Base-by-base conservation (phyloP, 2,888 invertebrate genomes). In the Leptinotarsa juncta region DNA sequence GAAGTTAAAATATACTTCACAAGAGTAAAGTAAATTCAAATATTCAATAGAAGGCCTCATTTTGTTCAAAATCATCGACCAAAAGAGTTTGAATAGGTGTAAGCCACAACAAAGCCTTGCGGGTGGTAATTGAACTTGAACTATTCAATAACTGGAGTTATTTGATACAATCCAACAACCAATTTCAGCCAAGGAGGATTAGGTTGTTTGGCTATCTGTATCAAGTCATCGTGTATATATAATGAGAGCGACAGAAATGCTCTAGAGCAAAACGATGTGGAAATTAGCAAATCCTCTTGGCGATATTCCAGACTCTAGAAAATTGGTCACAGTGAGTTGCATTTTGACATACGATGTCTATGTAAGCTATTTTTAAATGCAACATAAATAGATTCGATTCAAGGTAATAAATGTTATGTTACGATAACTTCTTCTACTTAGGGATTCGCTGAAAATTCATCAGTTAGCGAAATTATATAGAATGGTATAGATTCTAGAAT, bases 271-370 rank as follows among this genome's bases (percentile, higher is more conserved):
- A 57, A 57, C 23, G 23, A 23, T 15, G 23, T 23, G 3, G 4
- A 23, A 23, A 16, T 57, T 10, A 57, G 23, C 4, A 15, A 23
- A 66, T 14, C 16, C 2, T 18, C 23, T 70, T 73, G 73, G 73
- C 73, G 16, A 15, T 62, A 51, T 55, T 69, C 69, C 73, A 73
- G n/a, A 68, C 10, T 69, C 65, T 48, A 18, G 65, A 68, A 68
- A 71, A 65, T 71, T 51, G 49, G 49, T 68, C 67, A 67, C 67
- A 53, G n/a, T 23, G 18, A 23, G 51, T 51, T 67, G 67, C 67
- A 51, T 67, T 49, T 51, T 51, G 26, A 51, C 26, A 53, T 51
- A 65, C 68, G 60, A 20, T 49, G 49, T 67, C 20, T 67, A 50
- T 66, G 3, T 67, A 49, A 60, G 48, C 42, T 70, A 62, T 62